These are phyloP conservation scores for Nemoura dubitans DNA, from an alignment of 2,888 invertebrate species.

Conservation along the genomic window DNA sequence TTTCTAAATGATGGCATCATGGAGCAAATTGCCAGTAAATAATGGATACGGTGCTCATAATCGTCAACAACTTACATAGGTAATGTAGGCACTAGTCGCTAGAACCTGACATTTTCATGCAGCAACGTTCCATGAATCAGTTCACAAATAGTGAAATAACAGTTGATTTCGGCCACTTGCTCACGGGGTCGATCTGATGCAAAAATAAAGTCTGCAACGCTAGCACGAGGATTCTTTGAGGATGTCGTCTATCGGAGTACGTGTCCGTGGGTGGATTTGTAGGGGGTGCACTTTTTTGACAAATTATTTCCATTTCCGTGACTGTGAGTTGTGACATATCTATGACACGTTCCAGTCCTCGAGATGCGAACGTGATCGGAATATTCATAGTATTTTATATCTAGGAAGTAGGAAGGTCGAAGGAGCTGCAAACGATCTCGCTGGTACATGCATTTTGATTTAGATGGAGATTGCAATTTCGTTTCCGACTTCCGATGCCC, in stretches of 20 bases:
- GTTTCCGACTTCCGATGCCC: no score
- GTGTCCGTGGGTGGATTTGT: background rate
- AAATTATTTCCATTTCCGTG: background rate
- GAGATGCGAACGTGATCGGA: background rate
- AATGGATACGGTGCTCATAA: background rate
- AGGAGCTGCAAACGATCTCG: no score
- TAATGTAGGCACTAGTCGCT: background rate
- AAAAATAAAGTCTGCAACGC: background rate
- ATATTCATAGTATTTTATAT: background rate
- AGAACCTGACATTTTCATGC: background rate
- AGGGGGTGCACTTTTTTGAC: background rate
- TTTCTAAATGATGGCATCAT: background rate
- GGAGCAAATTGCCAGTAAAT: constrained; percentile 28
- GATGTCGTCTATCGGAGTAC: background rate
- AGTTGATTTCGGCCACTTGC: background rate
- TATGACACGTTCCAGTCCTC: background rate
- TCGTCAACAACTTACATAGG: background rate
- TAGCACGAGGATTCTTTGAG: background rate
- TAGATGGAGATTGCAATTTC: no score
- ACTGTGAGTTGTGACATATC: no score
- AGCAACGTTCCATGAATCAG: background rate
- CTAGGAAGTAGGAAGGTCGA: no score
- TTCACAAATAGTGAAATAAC: background rate
- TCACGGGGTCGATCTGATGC: background rate
- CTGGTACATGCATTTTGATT: no score